Evolutionary conservation across 2,113 vertebrate genomes (phyloP).

Genomic region (Galeopterus variegatus): DNA sequence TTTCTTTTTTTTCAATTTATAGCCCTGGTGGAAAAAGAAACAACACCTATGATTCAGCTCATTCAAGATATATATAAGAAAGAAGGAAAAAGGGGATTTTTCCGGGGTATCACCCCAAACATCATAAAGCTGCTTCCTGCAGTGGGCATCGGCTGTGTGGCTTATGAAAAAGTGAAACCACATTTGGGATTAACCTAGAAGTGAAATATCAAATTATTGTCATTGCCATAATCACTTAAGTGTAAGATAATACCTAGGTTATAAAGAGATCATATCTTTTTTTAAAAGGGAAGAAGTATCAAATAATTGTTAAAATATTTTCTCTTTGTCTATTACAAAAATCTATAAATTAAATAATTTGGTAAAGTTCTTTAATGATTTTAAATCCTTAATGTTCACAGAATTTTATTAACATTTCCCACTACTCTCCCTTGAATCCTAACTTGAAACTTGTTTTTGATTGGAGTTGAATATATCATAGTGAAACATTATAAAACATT

Average conservation of each 20-base stretch:
- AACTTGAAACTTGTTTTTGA: conserved; percentile 32
- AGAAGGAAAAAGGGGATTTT: conserved; percentile 94
- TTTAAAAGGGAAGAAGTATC: conserved; percentile 63
- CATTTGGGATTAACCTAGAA: conserved; percentile 91
- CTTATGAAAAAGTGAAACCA: conserved; percentile 93
- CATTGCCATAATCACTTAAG: conserved; percentile 61
- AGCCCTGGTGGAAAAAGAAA: conserved; percentile 91
- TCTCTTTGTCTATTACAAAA: conserved; percentile 56
- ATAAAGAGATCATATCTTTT: conserved; percentile 73
- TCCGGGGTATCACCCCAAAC: conserved; percentile 94
- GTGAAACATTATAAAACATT: conserved; percentile 21
- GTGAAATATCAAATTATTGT: conserved; percentile 73
- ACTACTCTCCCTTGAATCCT: background rate
- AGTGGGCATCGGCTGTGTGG: conserved; percentile 94
- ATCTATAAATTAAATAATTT: conserved; percentile 64
- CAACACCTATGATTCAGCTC: conserved; percentile 91
- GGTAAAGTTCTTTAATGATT: conserved; percentile 52
- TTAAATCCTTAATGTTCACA: background rate
- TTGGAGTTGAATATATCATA: background rate
- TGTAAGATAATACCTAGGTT: conserved; percentile 60
- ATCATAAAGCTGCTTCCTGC: conserved; percentile 97
- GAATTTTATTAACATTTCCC: background rate
- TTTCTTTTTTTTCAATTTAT: conserved; percentile 57
- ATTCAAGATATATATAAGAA: conserved; percentile 92
- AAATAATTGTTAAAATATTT: conserved; percentile 82